These are phyloP conservation scores for Sebastes alutus DNA, from an alignment of 2,797 vertebrate species.

Conservation along the genomic window DNA sequence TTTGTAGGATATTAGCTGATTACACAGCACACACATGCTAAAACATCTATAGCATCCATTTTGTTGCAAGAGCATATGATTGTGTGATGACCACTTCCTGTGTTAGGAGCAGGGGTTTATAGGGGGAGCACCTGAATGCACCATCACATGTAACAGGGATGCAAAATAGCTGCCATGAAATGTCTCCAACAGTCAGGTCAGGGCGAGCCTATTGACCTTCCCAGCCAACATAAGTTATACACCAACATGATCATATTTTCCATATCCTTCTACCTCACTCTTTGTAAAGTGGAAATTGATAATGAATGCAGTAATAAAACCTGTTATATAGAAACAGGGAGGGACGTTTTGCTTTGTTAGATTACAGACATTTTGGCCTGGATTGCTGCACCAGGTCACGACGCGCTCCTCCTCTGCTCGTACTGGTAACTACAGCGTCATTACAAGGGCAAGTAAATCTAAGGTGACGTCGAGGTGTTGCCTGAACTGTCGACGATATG, in stretches of 20 bases:
- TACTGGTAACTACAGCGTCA: not conserved
- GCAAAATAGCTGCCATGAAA: slow-evolving; percentile 1
- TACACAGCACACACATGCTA: not conserved
- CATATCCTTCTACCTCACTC: not conserved
- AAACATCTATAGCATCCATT: slow-evolving; percentile 25
- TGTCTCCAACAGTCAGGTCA: not conserved
- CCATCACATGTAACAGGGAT: not conserved
- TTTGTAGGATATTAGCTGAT: not conserved
- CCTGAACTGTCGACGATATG: slow-evolving; percentile 31
- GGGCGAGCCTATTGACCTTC: not conserved
- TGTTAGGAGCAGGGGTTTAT: not conserved
- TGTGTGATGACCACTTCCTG: not conserved
- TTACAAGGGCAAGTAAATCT: slow-evolving; percentile 17
- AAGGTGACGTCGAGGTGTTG: slow-evolving; percentile 40
- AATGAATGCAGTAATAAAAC: not conserved
- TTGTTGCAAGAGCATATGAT: not conserved
- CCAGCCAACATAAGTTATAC: not conserved
- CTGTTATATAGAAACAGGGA: not conserved
- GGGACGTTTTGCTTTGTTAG: not conserved
- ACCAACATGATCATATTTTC: not conserved
- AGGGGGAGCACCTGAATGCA: slow-evolving; percentile 21
- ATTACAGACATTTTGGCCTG: not conserved
- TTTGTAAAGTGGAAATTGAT: not conserved
- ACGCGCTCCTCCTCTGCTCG: not conserved
- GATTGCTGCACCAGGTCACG: slow-evolving; percentile 2